Evolutionary conservation across 2,113 vertebrate species (phyloP), one percentile per base, ranked within the genome.

Genomic region (Cacatua alba): DNA sequence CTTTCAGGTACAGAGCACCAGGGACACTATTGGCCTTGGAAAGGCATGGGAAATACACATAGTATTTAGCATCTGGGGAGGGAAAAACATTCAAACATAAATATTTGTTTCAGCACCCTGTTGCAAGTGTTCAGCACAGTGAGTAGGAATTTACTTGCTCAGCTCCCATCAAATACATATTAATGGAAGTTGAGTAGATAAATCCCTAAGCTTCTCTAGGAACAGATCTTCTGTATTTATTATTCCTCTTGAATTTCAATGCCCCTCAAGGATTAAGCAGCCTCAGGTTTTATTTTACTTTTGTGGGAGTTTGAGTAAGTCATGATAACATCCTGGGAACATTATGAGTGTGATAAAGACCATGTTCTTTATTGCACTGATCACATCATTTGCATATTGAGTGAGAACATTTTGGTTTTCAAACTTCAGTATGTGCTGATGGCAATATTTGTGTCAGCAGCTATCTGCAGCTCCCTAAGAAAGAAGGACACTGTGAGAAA

Each of bases 181-280:
- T 72, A 79, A 86, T 68, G 77, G 86, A 84, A 79, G 77, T 43
- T 60, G 28, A 0, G 0, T 43, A 79, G 77, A 78, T 84, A 90
- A 96, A 92, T 84, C 90, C 81, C 74, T 89, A 82, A 87, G 77
- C 77, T 89, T 79, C 81, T 82, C 62, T 49, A 78, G 86, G 62
- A 96, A 77, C 41, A 69, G 46, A 49, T 94, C 53, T 92, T 94
- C 84, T 70, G 52, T 91, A 70, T 95, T 91, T 96, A 51, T 84
- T 92, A 92, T 83, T 92, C 74, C 33, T 82, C 83, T 80, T 87
- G 92, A 96, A 95, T 95, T 94, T 94, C 88, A 91, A 67, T 91
- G 41, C n/a, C 17, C 35, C 77, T 90, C 44, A 89, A 90, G 90
- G 69, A 80, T 94, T 89, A 87, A 87, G 69, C 24, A 96, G 67